Percentiles rank a stretch among this genome's conserved stretches.
These are phyloP conservation scores for Clavelina lepadiformis DNA, from an alignment of 23 tunicate genomes.

Conservation along the genomic window DNA sequence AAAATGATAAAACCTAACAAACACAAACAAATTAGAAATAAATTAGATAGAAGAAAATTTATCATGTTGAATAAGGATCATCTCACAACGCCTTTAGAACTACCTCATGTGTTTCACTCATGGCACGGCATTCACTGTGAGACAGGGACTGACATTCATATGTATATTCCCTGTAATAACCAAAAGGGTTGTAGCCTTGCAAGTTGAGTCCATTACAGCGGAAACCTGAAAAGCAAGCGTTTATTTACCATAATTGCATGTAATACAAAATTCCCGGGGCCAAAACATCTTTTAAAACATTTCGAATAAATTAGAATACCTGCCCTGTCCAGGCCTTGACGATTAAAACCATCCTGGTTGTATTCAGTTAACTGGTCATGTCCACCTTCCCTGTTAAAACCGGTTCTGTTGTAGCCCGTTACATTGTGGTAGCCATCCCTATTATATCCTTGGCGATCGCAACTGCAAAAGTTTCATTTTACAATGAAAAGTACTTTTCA, in stretches of 20 bases:
- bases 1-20: slow-evolving; percentile 70
- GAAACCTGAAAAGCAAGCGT: slow-evolving; percentile 32
- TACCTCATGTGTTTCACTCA: slow-evolving; percentile 58
- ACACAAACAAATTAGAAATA: too few species aligned
- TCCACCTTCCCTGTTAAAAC: slow-evolving; percentile 47
- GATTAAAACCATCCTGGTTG: slow-evolving; percentile 33
- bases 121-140: slow-evolving; percentile 48
- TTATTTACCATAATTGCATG: not conserved
- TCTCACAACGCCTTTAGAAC: not conserved
- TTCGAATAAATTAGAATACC: slow-evolving; percentile 21
- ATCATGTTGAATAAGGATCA: slow-evolving; percentile 5
- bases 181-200: slow-evolving; percentile 72
- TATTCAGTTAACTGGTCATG: slow-evolving; percentile 46
- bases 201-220: slow-evolving; percentile 59
- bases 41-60: not conserved
- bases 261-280: not conserved
- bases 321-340: slow-evolving; percentile 47
- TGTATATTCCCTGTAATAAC: slow-evolving; percentile 46
- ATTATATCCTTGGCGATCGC: slow-evolving; percentile 74
- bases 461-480: slow-evolving; percentile 47
- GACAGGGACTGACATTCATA: slow-evolving; percentile 65
- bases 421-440: slow-evolving; percentile 46
- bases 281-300: not conserved
- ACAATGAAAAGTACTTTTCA: not conserved
- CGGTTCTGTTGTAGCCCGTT: slow-evolving; percentile 72